Base-by-base conservation (phyloP, 2,797 vertebrate species). In the Benthosema pterotum region DNA sequence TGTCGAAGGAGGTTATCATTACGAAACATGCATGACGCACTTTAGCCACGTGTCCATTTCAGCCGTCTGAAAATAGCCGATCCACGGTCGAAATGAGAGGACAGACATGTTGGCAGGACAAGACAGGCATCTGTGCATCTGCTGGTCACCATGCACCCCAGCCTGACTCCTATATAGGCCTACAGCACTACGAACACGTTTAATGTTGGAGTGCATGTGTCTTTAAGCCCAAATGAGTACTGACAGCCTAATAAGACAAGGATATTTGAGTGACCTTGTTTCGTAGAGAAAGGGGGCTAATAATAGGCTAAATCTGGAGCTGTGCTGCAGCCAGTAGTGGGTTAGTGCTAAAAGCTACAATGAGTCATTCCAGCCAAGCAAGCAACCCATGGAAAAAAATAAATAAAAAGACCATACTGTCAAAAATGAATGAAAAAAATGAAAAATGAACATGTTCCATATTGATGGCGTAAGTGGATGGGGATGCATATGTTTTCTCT, bases 221-320 rank as follows among this genome's bases (percentile, higher is more conserved):
- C 83, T 85, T 90, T 91, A 87, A 87, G 76, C 75, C 69, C 65
- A 65, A 80, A 87, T 75, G 60, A 81, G 66, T 69, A 76, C 77
- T 71, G 76, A 87, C 87, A 87, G 84, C 72, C 79, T 81, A 88
- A 91, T 87, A 83, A 86, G 79, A 89, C 83, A 58, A 82, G 79
- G 78, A 84, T 81, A 68, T 83, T 74, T 72, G 78, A 89, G 80
- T 85, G 90, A 89, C 90, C 90, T 89, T 91, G 86, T 93, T 93
- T 91, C 89, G 77, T 77, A 25, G 76, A 88, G 82, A 88, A 87
- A 87, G 74, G 55, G 55, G 70, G 78, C 85, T 92, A 91, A 90
- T 89, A 87, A 93, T 92, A 91, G 90, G 59, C 69, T 74, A 68
- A 82, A 90, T 88, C 83, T 85, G 78, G 89, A 90, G 78, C 87